Evolutionary conservation across 92 coral and sea anemone genomes (phyloP), one percentile per base, ranked within the genome.

Genomic region (Virgularia gustaviana): DNA sequence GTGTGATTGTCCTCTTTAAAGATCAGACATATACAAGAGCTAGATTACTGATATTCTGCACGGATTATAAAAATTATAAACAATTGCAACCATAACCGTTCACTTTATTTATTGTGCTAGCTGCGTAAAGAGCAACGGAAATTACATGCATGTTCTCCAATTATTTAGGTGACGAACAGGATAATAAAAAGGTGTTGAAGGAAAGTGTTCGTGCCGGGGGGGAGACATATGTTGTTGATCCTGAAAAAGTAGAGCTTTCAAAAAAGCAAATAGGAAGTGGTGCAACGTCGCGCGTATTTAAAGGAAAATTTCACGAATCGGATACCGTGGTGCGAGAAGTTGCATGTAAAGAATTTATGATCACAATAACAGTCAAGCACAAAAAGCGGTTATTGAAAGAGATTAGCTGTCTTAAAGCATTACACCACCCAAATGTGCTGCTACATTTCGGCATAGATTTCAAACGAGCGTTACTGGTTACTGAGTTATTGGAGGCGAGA

Each of bases 271-370:
- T 79, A 9, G 84, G 84, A 45, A 72, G 13, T 31, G 79, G 84
- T 36, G 64, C 73, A 4, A 79, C 79, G 4, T 72, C 73, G n/a
- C n/a, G n/a, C n/a, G n/a, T n/a, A n/a, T n/a, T n/a, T n/a, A n/a
- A n/a, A 63, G 84, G 79, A 2, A 34, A 60, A 16, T 79, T 62
- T 30, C 6, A 12, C 13, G 25, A 30, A 6, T 15, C 36, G 0
- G 28, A 19, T 4, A 53, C 43, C 18, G 32, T 6, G 16, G 22
- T 54, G 0, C 49, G 25, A 28, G 76, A 64, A 12, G 88, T 79
- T 11, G 88, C 76, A n/a, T 83, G 88, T 33, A 79, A 83, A 24
- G 78, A 83, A 37, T 83, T 36, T 41, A 59, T n/a, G 74, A 71
- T 56, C 44, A 22, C 71, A 25, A 45, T 83, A 9, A 58, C 85